Evolutionary conservation across 2,888 invertebrate genomes (phyloP).

Genomic region (Thymelicus lineola): DNA sequence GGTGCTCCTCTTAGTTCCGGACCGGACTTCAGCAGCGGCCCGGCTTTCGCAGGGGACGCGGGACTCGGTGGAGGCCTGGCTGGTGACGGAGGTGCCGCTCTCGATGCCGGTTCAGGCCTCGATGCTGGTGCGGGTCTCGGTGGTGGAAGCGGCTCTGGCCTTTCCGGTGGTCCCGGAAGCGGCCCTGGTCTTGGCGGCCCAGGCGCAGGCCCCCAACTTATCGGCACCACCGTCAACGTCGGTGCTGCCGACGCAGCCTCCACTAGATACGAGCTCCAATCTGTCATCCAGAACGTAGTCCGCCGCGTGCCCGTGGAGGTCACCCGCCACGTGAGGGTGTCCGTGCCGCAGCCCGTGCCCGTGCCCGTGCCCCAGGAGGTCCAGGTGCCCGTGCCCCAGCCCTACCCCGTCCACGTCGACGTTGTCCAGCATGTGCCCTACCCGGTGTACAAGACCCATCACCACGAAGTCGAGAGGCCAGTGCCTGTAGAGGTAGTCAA

Average conservation of each 20-base stretch:
- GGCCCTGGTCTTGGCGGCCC: constrained; percentile 29
- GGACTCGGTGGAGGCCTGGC: constrained; percentile 40
- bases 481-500: constrained; percentile 74
- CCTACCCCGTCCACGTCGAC: constrained; percentile 77
- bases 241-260: constrained; percentile 58
- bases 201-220: constrained; percentile 52
- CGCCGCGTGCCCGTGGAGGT: constrained; percentile 78
- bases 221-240: constrained; percentile 64
- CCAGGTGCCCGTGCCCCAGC: constrained; percentile 75
- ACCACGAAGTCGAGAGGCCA: constrained; percentile 74
- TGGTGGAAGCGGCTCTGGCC: constrained; percentile 34
- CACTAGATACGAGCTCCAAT: constrained; percentile 73
- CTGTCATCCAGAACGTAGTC: constrained; percentile 75
- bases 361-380: constrained; percentile 76
- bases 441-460: constrained; percentile 75
- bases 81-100: constrained; percentile 34
- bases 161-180: constrained; percentile 28
- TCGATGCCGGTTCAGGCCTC: constrained; percentile 41
- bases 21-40: constrained; percentile 45
- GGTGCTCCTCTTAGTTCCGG: constrained; percentile 35
- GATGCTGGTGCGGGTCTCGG: constrained; percentile 38
- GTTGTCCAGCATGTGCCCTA: constrained; percentile 78
- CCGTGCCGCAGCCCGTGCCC: constrained; percentile 71
- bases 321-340: constrained; percentile 70
- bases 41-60: constrained; percentile 24